Evolutionary conservation across 2,888 invertebrate genomes (phyloP).

Genomic region (Muscina levida): DNA sequence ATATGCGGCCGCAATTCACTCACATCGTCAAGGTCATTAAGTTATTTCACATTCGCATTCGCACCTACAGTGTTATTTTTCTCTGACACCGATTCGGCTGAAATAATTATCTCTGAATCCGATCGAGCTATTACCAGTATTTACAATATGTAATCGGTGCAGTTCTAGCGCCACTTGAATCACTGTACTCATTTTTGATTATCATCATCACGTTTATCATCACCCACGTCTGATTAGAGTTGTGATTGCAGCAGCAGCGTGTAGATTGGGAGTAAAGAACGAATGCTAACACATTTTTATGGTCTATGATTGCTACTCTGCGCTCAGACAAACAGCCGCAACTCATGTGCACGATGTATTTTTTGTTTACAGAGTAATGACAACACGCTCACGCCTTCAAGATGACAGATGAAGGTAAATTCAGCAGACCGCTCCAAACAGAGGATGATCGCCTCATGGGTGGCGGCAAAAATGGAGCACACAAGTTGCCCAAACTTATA

Average conservation of each 20-base stretch:
- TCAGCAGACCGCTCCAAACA: conserved; percentile 16
- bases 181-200: neutral
- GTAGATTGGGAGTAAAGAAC: no score
- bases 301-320: no score
- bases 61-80: no score
- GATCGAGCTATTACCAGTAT: no score
- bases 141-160: no score
- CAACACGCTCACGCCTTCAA: conserved; percentile 13
- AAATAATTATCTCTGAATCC: no score
- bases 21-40: no score
- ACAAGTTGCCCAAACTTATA: conserved; percentile 56
- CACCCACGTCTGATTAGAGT: neutral
- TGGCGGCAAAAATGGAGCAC: conserved; percentile 12
- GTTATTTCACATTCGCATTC: no score
- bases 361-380: conserved; percentile 51
- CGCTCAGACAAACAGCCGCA: neutral
- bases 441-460: neutral
- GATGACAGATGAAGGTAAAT: conserved; percentile 53
- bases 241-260: neutral
- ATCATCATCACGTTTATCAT: neutral
- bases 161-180: no score
- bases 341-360: neutral
- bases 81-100: no score
- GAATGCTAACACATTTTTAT: no score
- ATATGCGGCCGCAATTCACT: no score